These are phyloP conservation scores for Tragelaphus buxtoni DNA, from an alignment of 2,113 vertebrate genomes.

Conservation along the genomic window DNA sequence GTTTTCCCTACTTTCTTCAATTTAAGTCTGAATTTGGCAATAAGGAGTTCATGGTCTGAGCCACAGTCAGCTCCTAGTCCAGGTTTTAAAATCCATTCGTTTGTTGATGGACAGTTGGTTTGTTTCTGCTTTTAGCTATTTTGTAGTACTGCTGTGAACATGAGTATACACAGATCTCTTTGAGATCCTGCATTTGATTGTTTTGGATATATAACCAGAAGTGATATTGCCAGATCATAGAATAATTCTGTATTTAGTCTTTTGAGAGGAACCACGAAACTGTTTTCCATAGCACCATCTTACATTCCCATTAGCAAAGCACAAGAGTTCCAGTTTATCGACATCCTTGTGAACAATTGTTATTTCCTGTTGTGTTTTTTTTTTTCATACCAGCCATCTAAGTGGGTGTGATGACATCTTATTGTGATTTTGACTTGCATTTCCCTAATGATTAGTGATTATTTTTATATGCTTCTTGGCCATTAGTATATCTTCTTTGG, in stretches of 20 bases:
- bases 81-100: neutral
- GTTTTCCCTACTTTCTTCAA: too few relatives aligned
- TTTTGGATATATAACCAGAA: neutral
- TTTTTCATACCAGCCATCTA: neutral
- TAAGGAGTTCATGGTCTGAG: too few relatives aligned
- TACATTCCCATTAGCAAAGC: neutral
- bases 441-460: neutral
- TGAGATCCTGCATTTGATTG: neutral
- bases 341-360: neutral
- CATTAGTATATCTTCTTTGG: neutral
- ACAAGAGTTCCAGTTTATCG: neutral
- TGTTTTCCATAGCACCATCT: neutral
- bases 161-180: neutral
- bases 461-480: neutral
- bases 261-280: neutral
- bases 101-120: neutral
- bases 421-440: neutral
- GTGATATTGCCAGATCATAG: neutral
- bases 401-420: neutral
- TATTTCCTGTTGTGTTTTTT: neutral
- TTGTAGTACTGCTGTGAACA: neutral
- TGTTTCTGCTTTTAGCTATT: neutral
- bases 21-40: too few relatives aligned
- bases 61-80: too few relatives aligned
- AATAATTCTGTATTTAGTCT: neutral